Conservation (phyloP, 2,797 vertebrate genomes). For the Xenops minutus region DNA sequence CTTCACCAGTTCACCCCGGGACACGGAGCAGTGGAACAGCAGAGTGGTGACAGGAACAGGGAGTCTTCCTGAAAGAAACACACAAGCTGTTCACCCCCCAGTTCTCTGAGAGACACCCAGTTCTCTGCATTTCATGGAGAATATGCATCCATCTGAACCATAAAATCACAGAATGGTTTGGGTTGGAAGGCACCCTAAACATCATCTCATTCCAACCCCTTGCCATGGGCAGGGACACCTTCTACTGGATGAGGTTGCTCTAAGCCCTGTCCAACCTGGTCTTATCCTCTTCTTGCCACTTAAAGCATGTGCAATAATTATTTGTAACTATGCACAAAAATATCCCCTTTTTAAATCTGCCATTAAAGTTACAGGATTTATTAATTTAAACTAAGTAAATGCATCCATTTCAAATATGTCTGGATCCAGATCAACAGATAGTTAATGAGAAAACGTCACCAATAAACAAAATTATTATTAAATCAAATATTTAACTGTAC, state of each 20-base stretch:
- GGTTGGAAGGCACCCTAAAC: neutral
- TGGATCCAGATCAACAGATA: neutral
- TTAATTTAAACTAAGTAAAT: neutral
- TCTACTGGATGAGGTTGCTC: neutral
- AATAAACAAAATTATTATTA: neutral
- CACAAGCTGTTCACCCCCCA: neutral
- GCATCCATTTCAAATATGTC: neutral
- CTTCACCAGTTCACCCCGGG: neutral
- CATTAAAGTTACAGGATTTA: neutral
- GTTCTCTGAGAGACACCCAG: neutral
- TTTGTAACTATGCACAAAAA: neutral
- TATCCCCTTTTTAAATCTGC: neutral
- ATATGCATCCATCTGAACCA: neutral
- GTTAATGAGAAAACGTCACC: neutral
- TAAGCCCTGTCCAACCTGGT: neutral
- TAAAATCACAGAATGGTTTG: neutral
- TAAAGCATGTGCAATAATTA: accelerated
- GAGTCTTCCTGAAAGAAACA: neutral
- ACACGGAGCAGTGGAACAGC: neutral
- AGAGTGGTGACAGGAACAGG: neutral
- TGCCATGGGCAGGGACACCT: neutral
- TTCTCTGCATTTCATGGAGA: neutral
- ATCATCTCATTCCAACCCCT: neutral
- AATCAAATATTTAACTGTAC: neutral
- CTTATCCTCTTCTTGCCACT: neutral